These are phyloP conservation scores for Pterophyllum scalare DNA, from an alignment of 2,113 vertebrate genomes.

Conservation along the genomic window DNA sequence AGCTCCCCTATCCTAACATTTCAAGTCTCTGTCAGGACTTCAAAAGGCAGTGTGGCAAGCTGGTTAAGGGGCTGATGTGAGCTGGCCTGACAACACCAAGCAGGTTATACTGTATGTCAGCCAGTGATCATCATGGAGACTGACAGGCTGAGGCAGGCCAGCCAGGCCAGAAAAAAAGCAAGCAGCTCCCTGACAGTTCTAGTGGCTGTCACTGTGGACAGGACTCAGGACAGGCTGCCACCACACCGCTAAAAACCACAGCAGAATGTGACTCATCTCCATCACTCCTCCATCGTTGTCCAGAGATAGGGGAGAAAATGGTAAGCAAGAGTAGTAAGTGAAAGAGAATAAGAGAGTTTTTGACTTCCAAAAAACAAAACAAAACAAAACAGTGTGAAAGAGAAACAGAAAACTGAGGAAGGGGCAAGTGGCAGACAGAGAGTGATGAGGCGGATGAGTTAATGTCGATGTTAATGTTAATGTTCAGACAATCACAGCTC, in stretches of 20 bases:
- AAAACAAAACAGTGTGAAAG: not conserved
- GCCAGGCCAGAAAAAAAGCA: constrained; percentile 67
- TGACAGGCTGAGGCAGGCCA: constrained; percentile 73
- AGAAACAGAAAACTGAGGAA: constrained; percentile 12
- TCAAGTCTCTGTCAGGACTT: constrained; percentile 57
- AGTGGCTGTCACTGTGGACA: constrained; percentile 55
- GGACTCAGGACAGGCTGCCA: constrained; percentile 59
- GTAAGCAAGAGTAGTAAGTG: constrained; percentile 17
- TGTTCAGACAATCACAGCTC: constrained; percentile 76
- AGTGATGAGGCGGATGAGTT: constrained; percentile 69
- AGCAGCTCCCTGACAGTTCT: constrained; percentile 60
- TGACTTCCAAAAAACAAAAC: not conserved
- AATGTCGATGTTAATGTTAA: constrained; percentile 79
- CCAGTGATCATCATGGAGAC: constrained; percentile 73
- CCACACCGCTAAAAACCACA: constrained; percentile 47
- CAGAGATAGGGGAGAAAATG: constrained; percentile 63
- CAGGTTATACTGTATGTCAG: constrained; percentile 76
- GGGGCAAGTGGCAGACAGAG: constrained; percentile 36
- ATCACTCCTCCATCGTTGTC: constrained; percentile 62
- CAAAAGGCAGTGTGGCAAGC: constrained; percentile 58
- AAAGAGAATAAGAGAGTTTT: constrained; percentile 33
- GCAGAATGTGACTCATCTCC: constrained; percentile 70
- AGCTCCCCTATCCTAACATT: constrained; percentile 37
- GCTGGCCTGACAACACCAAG: constrained; percentile 74
- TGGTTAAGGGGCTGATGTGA: constrained; percentile 74